Base-by-base conservation (phyloP, 1,140 invertebrate species). In the Bicyclus anynana region DNA sequence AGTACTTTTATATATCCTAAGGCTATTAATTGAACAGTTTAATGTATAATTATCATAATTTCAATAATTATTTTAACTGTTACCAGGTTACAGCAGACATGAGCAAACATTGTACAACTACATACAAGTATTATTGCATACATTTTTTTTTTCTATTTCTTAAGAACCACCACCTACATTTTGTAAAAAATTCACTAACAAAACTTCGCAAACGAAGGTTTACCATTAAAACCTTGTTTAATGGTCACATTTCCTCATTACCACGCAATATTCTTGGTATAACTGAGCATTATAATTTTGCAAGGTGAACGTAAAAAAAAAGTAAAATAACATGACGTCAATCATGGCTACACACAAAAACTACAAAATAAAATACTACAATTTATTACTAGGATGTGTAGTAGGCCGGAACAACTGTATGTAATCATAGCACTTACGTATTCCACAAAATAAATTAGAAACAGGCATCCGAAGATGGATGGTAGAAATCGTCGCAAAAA, bases 361-460 rank as follows among this genome's bases (percentile, higher is more conserved):
- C 29, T 40, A 40, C 17, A 18, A 16, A 17, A 40, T 4, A 9
- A 16, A 17, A 3, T 17, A 18, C 5, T 18, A 40, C 1, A 17
- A 14, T 5, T 5, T 35, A 0, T 40, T 38, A 38, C 2, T 10
- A 1, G 1, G 17, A 7, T 12, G 29, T 40, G 53, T 60, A 67
- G 51, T 55, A 67, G 61, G 27, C 60, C 63, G 53, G 51, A 70
- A 74, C 65, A 67, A 72, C 54, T 62, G 61, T 69, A 69, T 63
- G 56, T 59, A 74, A 67, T 14, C 17, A 44, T 52, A 51, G 33
- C 29, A 81, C 78, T 79, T 79, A 81, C 78, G 59, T 81, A 65
- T 79, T 80, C 67, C 51, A 65, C 64, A 67, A 79, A 16, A 46
- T 73, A 64, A 64, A 79, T 61, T 53, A 77, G 53, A 61, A 83